Conservation (phyloP, 2,113 vertebrate species). For the Tragulus kanchil region DNA sequence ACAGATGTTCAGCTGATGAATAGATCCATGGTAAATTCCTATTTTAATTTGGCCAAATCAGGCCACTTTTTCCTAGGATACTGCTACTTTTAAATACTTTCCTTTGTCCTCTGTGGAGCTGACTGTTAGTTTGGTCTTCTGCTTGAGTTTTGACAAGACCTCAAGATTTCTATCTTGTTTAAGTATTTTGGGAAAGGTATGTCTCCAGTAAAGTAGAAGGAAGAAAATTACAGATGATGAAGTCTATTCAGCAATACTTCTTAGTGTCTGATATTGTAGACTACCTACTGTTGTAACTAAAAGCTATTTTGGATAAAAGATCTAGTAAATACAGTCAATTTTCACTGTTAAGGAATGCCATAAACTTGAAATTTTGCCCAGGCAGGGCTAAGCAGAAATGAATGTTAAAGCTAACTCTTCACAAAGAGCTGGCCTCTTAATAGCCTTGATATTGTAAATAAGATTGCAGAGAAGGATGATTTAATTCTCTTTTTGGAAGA, state of each 20-base stretch:
- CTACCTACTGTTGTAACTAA: background rate
- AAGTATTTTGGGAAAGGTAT: background rate
- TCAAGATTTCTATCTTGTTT: constrained; percentile 32
- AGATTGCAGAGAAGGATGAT: background rate
- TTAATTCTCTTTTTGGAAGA: background rate
- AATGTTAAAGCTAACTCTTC: background rate
- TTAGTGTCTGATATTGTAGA: background rate
- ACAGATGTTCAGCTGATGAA: constrained; percentile 45
- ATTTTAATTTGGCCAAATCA: constrained; percentile 35
- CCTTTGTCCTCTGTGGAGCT: background rate
- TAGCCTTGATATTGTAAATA: background rate
- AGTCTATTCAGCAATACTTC: background rate
- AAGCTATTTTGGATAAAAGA: background rate
- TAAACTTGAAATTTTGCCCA: background rate
- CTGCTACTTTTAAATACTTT: constrained; percentile 35
- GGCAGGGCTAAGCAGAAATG: background rate
- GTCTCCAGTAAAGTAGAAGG: constrained; percentile 20
- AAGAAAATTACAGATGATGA: constrained; percentile 7
- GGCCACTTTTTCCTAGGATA: constrained; percentile 49
- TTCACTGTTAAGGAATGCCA: background rate
- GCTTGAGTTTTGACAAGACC: constrained; percentile 43
- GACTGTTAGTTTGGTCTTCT: constrained; percentile 16
- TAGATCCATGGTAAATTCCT: constrained; percentile 11
- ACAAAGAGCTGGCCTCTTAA: background rate
- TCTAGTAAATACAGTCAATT: background rate